Conservation (phyloP, 2,113 vertebrate genomes). For the Paraplagusia blochii region DNA sequence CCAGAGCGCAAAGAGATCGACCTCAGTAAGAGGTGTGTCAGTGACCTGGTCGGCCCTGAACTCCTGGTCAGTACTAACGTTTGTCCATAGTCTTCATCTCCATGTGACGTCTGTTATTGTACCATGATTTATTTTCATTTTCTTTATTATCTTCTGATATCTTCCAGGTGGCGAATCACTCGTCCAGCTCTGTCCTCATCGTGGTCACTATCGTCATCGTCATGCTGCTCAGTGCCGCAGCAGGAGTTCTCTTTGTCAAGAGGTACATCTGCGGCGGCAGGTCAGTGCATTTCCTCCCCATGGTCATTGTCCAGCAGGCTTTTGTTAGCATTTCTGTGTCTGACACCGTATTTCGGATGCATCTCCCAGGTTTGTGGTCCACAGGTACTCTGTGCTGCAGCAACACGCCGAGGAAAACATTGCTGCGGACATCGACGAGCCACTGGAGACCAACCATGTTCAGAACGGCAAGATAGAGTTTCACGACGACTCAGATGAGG, state of each 20-base stretch:
- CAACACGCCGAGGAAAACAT: constrained; percentile 83
- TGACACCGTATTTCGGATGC: constrained; percentile 5
- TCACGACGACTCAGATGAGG: constrained; percentile 94
- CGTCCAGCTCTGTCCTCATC: constrained; percentile 73
- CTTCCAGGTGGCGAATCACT: constrained; percentile 40
- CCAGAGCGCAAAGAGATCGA: constrained; percentile 81
- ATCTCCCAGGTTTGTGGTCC: constrained; percentile 86
- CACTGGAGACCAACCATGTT: constrained; percentile 67
- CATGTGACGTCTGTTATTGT: not conserved
- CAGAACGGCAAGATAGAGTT: constrained; percentile 76
- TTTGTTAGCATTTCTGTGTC: not conserved
- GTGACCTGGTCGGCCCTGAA: constrained; percentile 72
- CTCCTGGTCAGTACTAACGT: constrained; percentile 55
- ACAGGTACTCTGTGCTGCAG: constrained; percentile 88
- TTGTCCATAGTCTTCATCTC: not conserved
- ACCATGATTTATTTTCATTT: not conserved
- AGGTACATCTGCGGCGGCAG: constrained; percentile 93
- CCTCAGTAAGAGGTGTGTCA: constrained; percentile 81
- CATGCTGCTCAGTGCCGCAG: constrained; percentile 75
- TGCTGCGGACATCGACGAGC: constrained; percentile 75
- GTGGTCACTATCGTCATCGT: constrained; percentile 79
- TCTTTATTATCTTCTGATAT: constrained; percentile 3
- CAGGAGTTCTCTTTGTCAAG: constrained; percentile 84
- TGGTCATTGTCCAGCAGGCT: not conserved
- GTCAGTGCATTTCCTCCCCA: constrained; percentile 63